Conservation (phyloP, 2,888 invertebrate genomes). For the Brenthis daphne region DNA sequence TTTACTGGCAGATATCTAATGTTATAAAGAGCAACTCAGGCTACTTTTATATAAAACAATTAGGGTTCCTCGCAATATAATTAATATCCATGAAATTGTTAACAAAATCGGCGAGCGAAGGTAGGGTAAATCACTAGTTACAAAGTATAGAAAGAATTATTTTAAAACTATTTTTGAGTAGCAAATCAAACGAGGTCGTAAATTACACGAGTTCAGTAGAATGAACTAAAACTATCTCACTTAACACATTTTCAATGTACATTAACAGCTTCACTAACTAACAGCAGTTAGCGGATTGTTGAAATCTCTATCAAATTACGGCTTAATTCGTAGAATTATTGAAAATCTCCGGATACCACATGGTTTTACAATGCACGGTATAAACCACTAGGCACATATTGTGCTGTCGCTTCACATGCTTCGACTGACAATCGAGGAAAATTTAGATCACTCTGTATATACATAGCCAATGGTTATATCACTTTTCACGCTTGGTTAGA, state of each 20-base stretch:
- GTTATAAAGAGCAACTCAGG: too few species aligned
- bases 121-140: too few species aligned
- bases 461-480: too few species aligned
- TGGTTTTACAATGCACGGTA: not conserved
- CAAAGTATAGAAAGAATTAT: too few species aligned
- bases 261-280: not conserved
- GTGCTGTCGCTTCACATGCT: not conserved
- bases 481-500: too few species aligned
- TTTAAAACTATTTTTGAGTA: too few species aligned
- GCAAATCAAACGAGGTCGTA: not conserved
- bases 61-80: too few species aligned
- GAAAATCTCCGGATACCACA: not conserved
- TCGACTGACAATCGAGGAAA: not conserved
- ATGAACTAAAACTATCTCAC: not conserved
- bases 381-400: not conserved
- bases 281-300: conserved; percentile 10
- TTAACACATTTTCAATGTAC: not conserved
- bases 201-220: conserved; percentile 2
- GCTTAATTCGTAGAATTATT: conserved; percentile 16
- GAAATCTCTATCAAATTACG: conserved; percentile 14
- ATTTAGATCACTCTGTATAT: not conserved
- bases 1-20: too few species aligned
- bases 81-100: too few species aligned
- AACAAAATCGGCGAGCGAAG: too few species aligned
- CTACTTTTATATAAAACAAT: too few species aligned